Base-by-base conservation (phyloP, 2,113 vertebrate genomes). In the Butastur rufipennis region DNA sequence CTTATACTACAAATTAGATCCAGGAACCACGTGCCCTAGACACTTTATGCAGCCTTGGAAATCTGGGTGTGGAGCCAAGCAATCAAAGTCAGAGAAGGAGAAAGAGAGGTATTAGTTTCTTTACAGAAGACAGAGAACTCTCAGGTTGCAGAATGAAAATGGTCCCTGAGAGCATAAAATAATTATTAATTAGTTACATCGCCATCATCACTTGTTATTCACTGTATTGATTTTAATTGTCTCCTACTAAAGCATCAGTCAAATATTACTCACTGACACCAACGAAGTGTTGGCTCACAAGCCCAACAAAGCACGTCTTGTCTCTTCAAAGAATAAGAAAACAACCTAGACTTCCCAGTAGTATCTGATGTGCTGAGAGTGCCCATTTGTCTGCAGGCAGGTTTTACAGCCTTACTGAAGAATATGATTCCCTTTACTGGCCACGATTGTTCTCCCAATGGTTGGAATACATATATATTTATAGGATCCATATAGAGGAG, bases 161-260 rank as follows among this genome's bases (percentile, higher is more conserved):
- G 10, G 55, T 80, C 79, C 63, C 71, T 36, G 50, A 90, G 70
- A 96, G 63, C 21, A 80, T 40, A 80, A 95, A 90, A 91, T 91
- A 94, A 71, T 92, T 93, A 56, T 86, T 90, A 86, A 94, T 93
- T 93, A 83, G 74, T 85, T 91, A 82, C 27, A 93, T 86, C 71
- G 55, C 38, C 29, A 88, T 88, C 71, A 95, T 65, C 58, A 53
- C 48, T 94, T 94, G 36, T 86, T 96, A 90, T 63, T 90, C 63
- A 70, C 45, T 71, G 16, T 59, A 94, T 71, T 80, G 89, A 85
- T 93, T 91, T 93, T 89, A 91, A 78, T 89, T 89, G 20, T 87
- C 48, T 97, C 38, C 73, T 90, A 86, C 88, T 85, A 91, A 89
- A 93, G 42, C 66, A 86, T 77, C 62, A 79, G 32, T 90, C 78